Evolutionary conservation across 2,113 vertebrate species (phyloP).

Genomic region (Corydoras maculifer): DNA sequence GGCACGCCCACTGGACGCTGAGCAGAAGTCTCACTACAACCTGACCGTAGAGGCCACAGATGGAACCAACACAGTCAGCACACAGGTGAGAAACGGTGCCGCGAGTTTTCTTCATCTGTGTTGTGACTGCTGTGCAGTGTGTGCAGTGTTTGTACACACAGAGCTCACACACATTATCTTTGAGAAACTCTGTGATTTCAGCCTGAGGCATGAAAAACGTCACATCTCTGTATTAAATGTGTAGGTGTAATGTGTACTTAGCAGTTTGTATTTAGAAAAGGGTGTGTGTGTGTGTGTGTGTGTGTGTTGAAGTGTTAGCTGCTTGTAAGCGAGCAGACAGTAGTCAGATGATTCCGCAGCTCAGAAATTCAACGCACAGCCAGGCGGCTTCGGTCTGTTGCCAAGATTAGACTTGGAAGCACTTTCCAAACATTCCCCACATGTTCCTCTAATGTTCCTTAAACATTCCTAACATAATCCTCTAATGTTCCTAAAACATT

Average conservation of each 20-base stretch:
- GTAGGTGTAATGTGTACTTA: too few species aligned
- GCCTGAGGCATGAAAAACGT: too few species aligned
- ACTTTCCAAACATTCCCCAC: slow-evolving; percentile 9
- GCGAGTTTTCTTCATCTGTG: slow-evolving; percentile 41
- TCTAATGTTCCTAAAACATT: slow-evolving; percentile 19
- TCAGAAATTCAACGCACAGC: slow-evolving; percentile 15
- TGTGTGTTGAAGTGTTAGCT: background rate
- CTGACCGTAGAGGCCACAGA: slow-evolving; percentile 95
- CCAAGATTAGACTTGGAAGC: slow-evolving; percentile 17
- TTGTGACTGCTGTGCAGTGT: slow-evolving; percentile 7
- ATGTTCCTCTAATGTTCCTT: background rate
- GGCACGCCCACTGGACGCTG: slow-evolving; percentile 85
- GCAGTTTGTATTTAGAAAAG: too few species aligned
- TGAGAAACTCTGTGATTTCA: too few species aligned
- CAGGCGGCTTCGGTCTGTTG: background rate
- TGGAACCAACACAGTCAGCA: slow-evolving; percentile 83
- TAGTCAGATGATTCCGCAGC: slow-evolving; percentile 11
- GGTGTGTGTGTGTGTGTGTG: slow-evolving; percentile 18
- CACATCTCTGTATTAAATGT: too few species aligned
- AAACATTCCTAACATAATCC: slow-evolving; percentile 7
- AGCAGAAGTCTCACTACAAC: slow-evolving; percentile 94
- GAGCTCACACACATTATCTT: too few species aligned
- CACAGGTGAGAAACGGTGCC: slow-evolving; percentile 74
- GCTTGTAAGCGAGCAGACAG: background rate
- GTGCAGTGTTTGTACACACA: background rate